phyloP scores from a whole-genome alignment of 2,113 vertebrate species.

The Toxotes jaculatrix region DNA sequence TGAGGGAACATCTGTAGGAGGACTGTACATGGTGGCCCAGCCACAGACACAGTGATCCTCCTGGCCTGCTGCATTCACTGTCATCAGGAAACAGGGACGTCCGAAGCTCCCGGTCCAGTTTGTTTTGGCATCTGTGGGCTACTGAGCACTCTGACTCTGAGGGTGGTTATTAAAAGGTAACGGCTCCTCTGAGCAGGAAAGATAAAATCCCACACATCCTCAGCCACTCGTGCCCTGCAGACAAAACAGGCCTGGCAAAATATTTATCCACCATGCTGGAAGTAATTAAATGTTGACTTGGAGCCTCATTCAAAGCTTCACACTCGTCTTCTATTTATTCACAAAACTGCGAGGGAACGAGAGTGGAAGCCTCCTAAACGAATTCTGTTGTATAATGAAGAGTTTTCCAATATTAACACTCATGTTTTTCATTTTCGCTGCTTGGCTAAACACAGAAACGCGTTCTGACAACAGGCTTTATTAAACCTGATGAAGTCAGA shows the following conservation, averaged over 20 bases:
- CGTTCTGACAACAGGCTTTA: conserved; percentile 19
- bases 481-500: conserved; percentile 31
- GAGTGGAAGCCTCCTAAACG: conserved; percentile 11
- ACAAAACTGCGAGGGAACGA: background rate
- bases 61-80: background rate
- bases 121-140: background rate
- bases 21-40: too few species aligned
- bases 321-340: conserved; percentile 14
- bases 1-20: too few species aligned
- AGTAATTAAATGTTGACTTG: conserved; percentile 53
- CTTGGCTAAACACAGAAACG: conserved; percentile 39
- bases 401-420: conserved; percentile 42
- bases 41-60: background rate
- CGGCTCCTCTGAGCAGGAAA: conserved; percentile 1
- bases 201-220: background rate
- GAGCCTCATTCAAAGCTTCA: conserved; percentile 22
- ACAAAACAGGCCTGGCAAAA: background rate
- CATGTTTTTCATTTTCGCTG: conserved; percentile 18
- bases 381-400: conserved; percentile 1
- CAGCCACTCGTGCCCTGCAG: background rate
- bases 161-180: background rate
- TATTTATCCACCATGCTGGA: conserved; percentile 17
- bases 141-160: background rate
- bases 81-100: background rate
- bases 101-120: background rate